Conservation (phyloP, 92 coral and sea anemone species). For the Actinernus sp. region DNA sequence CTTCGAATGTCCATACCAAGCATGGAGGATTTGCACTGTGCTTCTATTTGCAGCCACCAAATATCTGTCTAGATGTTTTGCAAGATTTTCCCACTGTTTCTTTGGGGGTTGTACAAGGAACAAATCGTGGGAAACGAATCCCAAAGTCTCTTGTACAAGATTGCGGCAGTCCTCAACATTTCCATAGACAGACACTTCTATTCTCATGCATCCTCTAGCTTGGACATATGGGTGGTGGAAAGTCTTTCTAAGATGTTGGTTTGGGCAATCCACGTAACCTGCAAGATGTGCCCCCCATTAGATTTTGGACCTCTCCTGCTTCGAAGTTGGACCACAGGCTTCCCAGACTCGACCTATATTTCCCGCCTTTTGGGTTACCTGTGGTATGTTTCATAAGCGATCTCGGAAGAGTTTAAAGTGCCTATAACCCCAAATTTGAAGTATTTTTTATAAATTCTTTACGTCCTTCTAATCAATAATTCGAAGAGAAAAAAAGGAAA, state of each 20-base stretch:
- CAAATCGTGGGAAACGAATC: not conserved
- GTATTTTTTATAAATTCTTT: too few relatives aligned
- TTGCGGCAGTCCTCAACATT: not conserved
- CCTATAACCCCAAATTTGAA: too few relatives aligned
- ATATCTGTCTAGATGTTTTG: constrained; percentile 2
- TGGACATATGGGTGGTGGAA: not conserved
- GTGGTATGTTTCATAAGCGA: too few relatives aligned
- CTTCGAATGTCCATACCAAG: not conserved
- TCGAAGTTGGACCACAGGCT: too few relatives aligned
- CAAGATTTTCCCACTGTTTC: too few relatives aligned
- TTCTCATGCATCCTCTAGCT: too few relatives aligned
- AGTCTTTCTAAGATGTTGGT: not conserved
- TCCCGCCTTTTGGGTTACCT: too few relatives aligned
- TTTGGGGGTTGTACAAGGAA: not conserved
- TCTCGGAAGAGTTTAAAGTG: too few relatives aligned
- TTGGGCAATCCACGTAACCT: constrained; percentile 4
- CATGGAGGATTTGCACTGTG: not conserved
- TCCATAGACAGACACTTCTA: too few relatives aligned
- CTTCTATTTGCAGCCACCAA: not conserved
- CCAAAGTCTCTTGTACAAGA: not conserved
- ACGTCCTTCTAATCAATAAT: too few relatives aligned
- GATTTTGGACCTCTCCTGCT: constrained; percentile 8
- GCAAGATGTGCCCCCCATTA: not conserved
- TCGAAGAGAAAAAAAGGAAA: too few relatives aligned
- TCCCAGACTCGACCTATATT: too few relatives aligned